Percentiles rank a stretch among this genome's conserved stretches.
Conservation (phyloP, 1,140 invertebrate genomes). For the Contarinia nasturtii region DNA sequence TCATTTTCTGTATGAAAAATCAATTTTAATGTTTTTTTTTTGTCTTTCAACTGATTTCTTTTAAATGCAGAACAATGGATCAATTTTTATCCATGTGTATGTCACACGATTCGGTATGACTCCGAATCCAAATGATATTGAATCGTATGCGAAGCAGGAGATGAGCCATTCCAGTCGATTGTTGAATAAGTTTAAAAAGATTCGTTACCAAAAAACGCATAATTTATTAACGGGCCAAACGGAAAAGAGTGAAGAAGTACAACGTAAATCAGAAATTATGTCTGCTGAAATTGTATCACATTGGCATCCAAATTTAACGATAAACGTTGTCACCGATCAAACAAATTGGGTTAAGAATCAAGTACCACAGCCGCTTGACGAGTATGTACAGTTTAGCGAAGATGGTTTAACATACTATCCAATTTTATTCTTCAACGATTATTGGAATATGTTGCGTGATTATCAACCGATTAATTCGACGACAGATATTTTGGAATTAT, state of each 20-base stretch:
- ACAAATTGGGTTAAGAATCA: conserved; percentile 80
- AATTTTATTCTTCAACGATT: conserved; percentile 91
- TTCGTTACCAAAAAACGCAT: conserved; percentile 71
- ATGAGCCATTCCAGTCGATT: conserved; percentile 59
- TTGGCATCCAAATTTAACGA: conserved; percentile 97
- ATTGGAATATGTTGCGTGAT: conserved; percentile 95
- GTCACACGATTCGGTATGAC: conserved; percentile 63
- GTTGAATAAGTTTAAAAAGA: conserved; percentile 85
- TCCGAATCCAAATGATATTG: conserved; percentile 46
- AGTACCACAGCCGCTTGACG: conserved; percentile 80
- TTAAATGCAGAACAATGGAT: conserved; percentile 66
- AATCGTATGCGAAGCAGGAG: conserved; percentile 42
- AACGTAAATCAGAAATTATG: conserved; percentile 62
- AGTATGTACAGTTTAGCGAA: conserved; percentile 79
- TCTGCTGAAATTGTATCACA: conserved; percentile 84
- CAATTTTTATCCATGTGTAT: conserved; percentile 82
- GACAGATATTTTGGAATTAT: conserved; percentile 44
- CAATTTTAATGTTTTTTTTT: too few species aligned
- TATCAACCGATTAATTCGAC: conserved; percentile 89
- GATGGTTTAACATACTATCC: conserved; percentile 76
- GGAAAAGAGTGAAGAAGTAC: conserved; percentile 49
- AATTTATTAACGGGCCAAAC: conserved; percentile 91
- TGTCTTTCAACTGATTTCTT: too few species aligned
- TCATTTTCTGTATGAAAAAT: too few species aligned
- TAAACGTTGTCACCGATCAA: conserved; percentile 89